phyloP scores from a whole-genome alignment of 1,140 invertebrate genomes.

The Popillia japonica region DNA sequence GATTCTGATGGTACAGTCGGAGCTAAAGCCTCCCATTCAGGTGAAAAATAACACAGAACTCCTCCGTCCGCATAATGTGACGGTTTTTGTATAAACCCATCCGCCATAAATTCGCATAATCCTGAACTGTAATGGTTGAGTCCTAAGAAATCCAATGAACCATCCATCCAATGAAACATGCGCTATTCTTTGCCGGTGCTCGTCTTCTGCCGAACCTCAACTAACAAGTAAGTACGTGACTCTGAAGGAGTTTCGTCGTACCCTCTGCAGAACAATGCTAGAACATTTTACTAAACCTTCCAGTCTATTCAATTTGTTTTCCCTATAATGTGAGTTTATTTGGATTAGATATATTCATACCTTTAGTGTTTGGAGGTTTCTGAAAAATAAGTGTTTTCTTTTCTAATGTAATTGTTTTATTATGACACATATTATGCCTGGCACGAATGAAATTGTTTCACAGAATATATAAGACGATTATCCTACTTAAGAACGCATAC shows the following conservation, averaged over 20 bases:
- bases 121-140: constrained; percentile 67
- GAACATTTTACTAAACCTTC: not conserved
- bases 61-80: constrained; percentile 14
- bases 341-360: too few species aligned
- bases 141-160: constrained; percentile 69
- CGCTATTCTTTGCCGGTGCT: not conserved
- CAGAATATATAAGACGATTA: too few species aligned
- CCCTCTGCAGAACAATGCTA: not conserved
- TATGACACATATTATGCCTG: too few species aligned
- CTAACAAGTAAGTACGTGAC: too few species aligned
- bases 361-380: too few species aligned
- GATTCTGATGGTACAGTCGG: constrained; percentile 44
- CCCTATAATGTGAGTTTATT: too few species aligned
- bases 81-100: not conserved
- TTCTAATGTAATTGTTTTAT: too few species aligned
- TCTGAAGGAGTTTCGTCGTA: not conserved
- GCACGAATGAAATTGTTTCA: too few species aligned
- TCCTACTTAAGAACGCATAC: too few species aligned
- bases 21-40: constrained; percentile 38
- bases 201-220: not conserved
- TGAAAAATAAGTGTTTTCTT: too few species aligned
- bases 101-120: not conserved
- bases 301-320: not conserved
- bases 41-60: not conserved
- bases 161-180: constrained; percentile 44